Conservation (phyloP, 2,888 invertebrate genomes). For the Mongoloraphidia duomilia region DNA sequence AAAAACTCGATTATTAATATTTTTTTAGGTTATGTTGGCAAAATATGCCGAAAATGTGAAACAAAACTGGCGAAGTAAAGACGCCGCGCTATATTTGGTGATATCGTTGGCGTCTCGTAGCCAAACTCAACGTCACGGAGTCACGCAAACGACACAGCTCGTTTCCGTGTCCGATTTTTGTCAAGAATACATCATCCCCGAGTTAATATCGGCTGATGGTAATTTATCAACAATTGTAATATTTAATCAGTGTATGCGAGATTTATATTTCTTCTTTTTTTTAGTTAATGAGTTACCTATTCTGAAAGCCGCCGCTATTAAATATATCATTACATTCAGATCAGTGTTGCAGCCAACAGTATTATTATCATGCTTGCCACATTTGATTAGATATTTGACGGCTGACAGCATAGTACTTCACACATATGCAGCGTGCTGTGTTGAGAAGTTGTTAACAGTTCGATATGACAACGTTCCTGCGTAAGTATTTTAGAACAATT, state of each 20-base stretch:
- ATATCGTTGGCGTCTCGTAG: constrained; percentile 88
- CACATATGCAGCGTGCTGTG: constrained; percentile 84
- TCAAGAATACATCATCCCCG: constrained; percentile 66
- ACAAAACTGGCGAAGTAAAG: constrained; percentile 83
- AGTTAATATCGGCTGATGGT: constrained; percentile 64
- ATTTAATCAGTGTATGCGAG: neutral
- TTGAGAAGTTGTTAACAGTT: constrained; percentile 77
- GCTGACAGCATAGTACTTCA: constrained; percentile 78
- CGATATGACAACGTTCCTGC: constrained; percentile 38
- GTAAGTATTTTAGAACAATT: constrained; percentile 27
- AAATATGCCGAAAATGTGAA: constrained; percentile 64
- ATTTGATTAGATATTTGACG: constrained; percentile 60
- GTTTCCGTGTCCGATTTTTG: constrained; percentile 62
- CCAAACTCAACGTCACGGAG: constrained; percentile 77
- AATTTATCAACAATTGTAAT: constrained; percentile 15
- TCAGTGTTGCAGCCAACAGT: constrained; percentile 72
- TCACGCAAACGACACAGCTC: constrained; percentile 78
- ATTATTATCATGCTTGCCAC: constrained; percentile 59
- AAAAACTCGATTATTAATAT: constrained; percentile 1
- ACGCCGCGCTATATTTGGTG: constrained; percentile 91
- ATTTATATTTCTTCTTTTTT: constrained; percentile 22
- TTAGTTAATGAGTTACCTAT: constrained; percentile 79
- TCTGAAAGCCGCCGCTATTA: constrained; percentile 89
- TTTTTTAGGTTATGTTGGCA: constrained; percentile 50
- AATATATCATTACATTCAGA: constrained; percentile 92